Evolutionary conservation across 1,140 invertebrate species (phyloP), one percentile per base, ranked within the genome.

Genomic region (Caenorhabditis latens): DNA sequence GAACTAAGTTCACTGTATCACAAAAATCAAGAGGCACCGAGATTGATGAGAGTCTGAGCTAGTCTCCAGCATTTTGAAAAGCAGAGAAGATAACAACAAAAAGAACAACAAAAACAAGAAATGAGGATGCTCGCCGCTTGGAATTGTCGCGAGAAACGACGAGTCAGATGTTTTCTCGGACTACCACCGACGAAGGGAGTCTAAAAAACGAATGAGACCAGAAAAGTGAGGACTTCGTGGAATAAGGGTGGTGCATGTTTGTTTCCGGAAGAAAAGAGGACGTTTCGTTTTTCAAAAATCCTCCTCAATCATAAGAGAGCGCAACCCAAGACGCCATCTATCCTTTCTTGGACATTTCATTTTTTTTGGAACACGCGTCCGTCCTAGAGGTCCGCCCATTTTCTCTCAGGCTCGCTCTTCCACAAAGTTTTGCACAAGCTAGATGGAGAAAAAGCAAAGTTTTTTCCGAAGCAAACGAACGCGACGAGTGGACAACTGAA

Each of bases 61-160:
- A 14, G 46, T 32, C 46, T 50, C 71, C 43, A 79, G 46, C 46
- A 79, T 50, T 79, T 71, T 8, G 16, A 71, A 71, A 48, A n/a
- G 46, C 53, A 79, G 71, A 50, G 46, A 21, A 1, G 42, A 71
- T 11, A 79, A 79, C 71, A 79, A 79, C 71, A 79, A 50, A 79
- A 79, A 79, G 46, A 79, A 79, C 71, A 79, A 79, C 71, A 79
- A 79, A 79, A 79, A 79, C 71, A 50, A 79, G 71, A 79, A 46
- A 48, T 71, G 42, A 71, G 19, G 43, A 48, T 71, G 71, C 71
- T 50, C 21, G 32, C 21, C 21, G 32, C 21, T 24, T 50, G 16
- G 46, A 13, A n/a, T 79, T 8, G n/a, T 16, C 67, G 67, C 67
- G 67, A 79, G 71, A 1, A 71, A 16, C 42, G 14, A n/a, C 14